Percentiles rank a stretch among this genome's conserved stretches.
These are phyloP conservation scores for Branchipolynoe longqiensis DNA, from an alignment of 2,888 invertebrate genomes.

Conservation along the genomic window DNA sequence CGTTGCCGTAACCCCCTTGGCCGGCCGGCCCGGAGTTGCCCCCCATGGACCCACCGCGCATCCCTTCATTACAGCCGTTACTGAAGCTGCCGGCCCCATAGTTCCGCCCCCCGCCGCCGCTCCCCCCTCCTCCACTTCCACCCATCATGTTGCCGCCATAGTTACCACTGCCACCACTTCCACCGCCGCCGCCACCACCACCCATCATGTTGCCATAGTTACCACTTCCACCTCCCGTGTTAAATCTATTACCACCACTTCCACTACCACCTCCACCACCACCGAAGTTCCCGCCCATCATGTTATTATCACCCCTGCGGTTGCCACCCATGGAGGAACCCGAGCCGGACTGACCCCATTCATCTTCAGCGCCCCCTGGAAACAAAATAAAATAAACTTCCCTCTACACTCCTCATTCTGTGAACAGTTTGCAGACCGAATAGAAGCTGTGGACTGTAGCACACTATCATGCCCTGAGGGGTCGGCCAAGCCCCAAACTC, in stretches of 20 bases:
- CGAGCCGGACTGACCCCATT: slow-evolving; percentile 31
- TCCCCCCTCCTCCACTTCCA: neutral
- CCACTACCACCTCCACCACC: neutral
- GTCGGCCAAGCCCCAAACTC: too few species aligned
- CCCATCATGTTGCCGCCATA: neutral
- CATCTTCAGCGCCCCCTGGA: slow-evolving; percentile 49
- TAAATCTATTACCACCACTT: neutral
- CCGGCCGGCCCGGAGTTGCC: slow-evolving; percentile 62
- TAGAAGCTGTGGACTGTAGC: too few species aligned
- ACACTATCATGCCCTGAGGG: too few species aligned
- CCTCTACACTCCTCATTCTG: slow-evolving; percentile 16
- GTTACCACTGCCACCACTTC: slow-evolving; percentile 8
- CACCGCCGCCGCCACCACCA: neutral
- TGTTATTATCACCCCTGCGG: too few species aligned
- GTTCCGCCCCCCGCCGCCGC: slow-evolving; percentile 68
- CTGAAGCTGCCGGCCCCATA: slow-evolving; percentile 58
- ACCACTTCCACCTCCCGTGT: neutral
- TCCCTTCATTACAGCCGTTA: slow-evolving; percentile 56
- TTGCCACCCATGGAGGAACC: neutral
- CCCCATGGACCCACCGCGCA: slow-evolving; percentile 62
- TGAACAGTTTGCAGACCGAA: too few species aligned
- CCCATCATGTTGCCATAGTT: neutral
- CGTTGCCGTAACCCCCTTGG: slow-evolving; percentile 51
- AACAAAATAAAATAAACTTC: slow-evolving; percentile 47
- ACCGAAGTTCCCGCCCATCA: too few species aligned